Evolutionary conservation across 2,888 invertebrate genomes (phyloP).

Genomic region (Eilema sororculum): DNA sequence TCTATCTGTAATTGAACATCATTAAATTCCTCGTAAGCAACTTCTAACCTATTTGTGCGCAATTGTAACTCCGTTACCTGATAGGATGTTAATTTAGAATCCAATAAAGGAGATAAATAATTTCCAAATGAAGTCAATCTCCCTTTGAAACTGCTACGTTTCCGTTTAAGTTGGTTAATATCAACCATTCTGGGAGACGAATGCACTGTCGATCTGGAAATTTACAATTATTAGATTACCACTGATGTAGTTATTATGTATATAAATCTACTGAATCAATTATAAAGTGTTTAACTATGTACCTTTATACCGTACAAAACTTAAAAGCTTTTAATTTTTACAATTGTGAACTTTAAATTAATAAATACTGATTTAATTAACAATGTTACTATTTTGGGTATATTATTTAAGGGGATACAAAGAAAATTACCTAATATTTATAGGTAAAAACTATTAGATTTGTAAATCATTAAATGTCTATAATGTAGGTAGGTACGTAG

Average conservation of each 20-base stretch:
- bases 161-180: not conserved
- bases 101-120: not conserved
- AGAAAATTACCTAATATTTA: no score
- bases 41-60: constrained; percentile 48
- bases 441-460: not conserved
- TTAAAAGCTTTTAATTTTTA: no score
- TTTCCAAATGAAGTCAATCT: not conserved
- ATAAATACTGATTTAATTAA: no score
- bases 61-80: constrained; percentile 4
- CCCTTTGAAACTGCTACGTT: constrained; percentile 1
- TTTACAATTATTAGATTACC: not conserved
- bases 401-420: no score
- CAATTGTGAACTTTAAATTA: no score
- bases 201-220: not conserved
- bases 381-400: no score
- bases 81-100: not conserved
- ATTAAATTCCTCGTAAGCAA: not conserved
- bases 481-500: not conserved
- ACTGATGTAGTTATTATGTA: no score
- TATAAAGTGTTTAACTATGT: no score
- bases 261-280: no score
- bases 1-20: not conserved
- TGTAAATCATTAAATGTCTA: constrained; percentile 4
- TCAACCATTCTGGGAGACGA: not conserved
- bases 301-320: no score